phyloP scores from a whole-genome alignment of 2,888 invertebrate species.

The Brenthis hecate region DNA sequence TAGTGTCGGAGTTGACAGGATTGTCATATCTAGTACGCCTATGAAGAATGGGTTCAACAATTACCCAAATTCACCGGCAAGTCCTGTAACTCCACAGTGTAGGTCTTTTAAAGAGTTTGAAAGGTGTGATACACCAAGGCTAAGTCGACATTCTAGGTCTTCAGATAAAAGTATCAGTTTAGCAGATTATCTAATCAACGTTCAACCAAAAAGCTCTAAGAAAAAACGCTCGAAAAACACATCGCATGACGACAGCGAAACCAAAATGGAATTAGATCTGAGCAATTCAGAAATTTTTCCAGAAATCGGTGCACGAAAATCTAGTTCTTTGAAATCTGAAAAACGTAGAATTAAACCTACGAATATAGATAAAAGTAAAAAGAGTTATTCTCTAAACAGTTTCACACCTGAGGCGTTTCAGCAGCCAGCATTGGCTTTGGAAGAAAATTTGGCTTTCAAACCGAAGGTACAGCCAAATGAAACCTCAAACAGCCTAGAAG shows the following conservation, averaged over 20 bases:
- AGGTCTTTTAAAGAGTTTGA: constrained; percentile 59
- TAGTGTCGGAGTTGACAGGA: constrained; percentile 56
- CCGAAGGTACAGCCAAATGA: constrained; percentile 62
- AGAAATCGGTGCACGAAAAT: constrained; percentile 68
- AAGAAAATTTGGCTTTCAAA: constrained; percentile 69
- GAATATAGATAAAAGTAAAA: constrained; percentile 61
- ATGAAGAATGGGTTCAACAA: constrained; percentile 65
- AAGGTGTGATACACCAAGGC: constrained; percentile 67
- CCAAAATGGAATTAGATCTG: constrained; percentile 62
- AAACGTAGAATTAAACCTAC: constrained; percentile 80
- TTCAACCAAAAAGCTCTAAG: constrained; percentile 58
- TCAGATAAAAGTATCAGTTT: constrained; percentile 67
- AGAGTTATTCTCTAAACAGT: constrained; percentile 65
- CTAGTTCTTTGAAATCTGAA: constrained; percentile 63
- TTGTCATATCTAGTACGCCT: constrained; percentile 67
- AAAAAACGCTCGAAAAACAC: constrained; percentile 62
- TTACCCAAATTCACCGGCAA: constrained; percentile 49
- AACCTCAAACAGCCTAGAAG: constrained; percentile 59
- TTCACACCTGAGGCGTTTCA: constrained; percentile 66
- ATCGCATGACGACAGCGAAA: constrained; percentile 58
- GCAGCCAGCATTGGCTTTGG: constrained; percentile 57
- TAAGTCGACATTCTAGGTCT: constrained; percentile 58
- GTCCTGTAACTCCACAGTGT: constrained; percentile 63
- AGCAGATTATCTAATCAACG: constrained; percentile 65
- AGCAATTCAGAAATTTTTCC: constrained; percentile 72